Evolutionary conservation across 2,888 invertebrate genomes (phyloP).

Genomic region (Synanthedon tipuliformis): DNA sequence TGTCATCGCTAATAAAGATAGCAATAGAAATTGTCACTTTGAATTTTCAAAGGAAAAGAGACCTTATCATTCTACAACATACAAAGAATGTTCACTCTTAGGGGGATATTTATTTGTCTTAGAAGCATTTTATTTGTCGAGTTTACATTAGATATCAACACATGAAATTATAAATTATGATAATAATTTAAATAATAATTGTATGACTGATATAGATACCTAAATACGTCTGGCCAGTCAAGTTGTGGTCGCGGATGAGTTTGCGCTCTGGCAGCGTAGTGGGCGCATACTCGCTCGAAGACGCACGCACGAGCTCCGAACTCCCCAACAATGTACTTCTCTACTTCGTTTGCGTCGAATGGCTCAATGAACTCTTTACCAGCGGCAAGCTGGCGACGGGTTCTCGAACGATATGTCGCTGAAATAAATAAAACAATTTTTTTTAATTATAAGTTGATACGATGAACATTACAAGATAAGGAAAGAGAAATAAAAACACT

Average conservation of each 20-base stretch:
- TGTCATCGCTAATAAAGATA: too few relatives aligned
- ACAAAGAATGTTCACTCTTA: too few relatives aligned
- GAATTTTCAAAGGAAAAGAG: too few relatives aligned
- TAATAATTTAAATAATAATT: background rate
- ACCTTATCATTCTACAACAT: too few relatives aligned
- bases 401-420: slow-evolving; percentile 80
- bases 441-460: background rate
- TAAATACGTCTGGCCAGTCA: slow-evolving; percentile 83
- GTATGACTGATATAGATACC: slow-evolving; percentile 57
- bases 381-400: slow-evolving; percentile 63
- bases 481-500: too few relatives aligned
- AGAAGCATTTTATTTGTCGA: too few relatives aligned
- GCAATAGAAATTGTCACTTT: too few relatives aligned
- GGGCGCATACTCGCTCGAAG: slow-evolving; percentile 81
- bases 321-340: slow-evolving; percentile 81
- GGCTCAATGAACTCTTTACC: slow-evolving; percentile 28
- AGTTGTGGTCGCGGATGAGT: slow-evolving; percentile 57
- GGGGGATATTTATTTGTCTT: too few relatives aligned
- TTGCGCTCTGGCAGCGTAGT: slow-evolving; percentile 73
- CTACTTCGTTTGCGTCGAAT: slow-evolving; percentile 77
- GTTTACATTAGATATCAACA: too few relatives aligned
- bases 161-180: background rate
- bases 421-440: slow-evolving; percentile 17
- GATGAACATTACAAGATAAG: too few relatives aligned
- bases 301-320: slow-evolving; percentile 84